Evolutionary conservation across 2,888 invertebrate species (phyloP).

Genomic region (Drosophila infuscata): DNA sequence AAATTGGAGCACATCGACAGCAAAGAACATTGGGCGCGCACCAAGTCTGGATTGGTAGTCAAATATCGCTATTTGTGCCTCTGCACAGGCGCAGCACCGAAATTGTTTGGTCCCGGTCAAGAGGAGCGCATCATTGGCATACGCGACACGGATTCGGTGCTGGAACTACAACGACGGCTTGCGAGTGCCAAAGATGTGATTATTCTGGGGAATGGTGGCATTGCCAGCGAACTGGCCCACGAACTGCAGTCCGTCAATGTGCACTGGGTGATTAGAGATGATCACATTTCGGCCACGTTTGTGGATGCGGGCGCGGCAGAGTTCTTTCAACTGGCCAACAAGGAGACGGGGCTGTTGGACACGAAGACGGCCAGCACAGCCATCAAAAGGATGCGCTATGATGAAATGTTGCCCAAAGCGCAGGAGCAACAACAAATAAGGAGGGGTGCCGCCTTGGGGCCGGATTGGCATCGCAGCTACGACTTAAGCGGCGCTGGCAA

Average conservation of each 20-base stretch:
- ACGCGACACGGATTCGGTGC: conserved; percentile 97
- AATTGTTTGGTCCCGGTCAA: conserved; percentile 88
- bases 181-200: conserved; percentile 89
- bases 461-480: conserved; percentile 95
- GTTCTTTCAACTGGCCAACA: conserved; percentile 88
- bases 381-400: conserved; percentile 89
- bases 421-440: conserved; percentile 79
- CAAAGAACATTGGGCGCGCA: conserved; percentile 86
- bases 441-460: conserved; percentile 96
- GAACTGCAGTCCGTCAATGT: conserved; percentile 94
- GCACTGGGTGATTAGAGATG: conserved; percentile 97
- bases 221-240: conserved; percentile 97
- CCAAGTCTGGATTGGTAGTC: conserved; percentile 86
- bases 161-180: conserved; percentile 90
- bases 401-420: conserved; percentile 85
- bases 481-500: conserved; percentile 84
- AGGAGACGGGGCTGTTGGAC: conserved; percentile 9
- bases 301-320: conserved; percentile 98
- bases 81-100: conserved; percentile 96
- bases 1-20: conserved; percentile 87
- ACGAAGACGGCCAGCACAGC: conserved; percentile 66
- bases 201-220: conserved; percentile 98
- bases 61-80: conserved; percentile 93
- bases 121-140: conserved; percentile 91
- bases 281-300: conserved; percentile 96